Evolutionary conservation across 1,140 invertebrate species (phyloP), one percentile per base, ranked within the genome.

Genomic region (Drosophila orena): DNA sequence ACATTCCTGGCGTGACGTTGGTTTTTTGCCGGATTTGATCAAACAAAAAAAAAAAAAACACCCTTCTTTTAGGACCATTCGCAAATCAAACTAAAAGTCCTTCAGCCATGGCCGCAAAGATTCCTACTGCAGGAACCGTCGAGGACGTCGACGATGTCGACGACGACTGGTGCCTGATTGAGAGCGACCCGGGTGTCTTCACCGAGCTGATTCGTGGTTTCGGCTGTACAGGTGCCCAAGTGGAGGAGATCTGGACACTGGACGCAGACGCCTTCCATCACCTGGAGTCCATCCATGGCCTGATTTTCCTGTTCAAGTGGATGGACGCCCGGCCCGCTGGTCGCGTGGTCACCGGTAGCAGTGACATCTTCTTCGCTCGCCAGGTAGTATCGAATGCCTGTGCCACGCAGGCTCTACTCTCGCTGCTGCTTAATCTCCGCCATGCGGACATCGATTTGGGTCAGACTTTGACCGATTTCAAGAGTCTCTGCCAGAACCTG

Each of bases 301-400:
- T 99, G 15, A 99, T 99, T 92, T 99, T 99, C 90, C 92, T 99
- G 53, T 99, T 99, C 92, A 99, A 99, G 94, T 99, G 97, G 97
- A 95, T 97, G 17, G 96, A 97, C 90, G 96, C 98, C 85, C 96
- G 98, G 91, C 95, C 97, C 4, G 93, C 95, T 24, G 98, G 97
- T 11, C 95, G 95, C 38, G 92, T 99, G 66, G 97, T 99, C 14
- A 50, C 11, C 0, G 14, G 46, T 95, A 76, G 98, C 84, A 95
- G 92, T 79, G 96, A 98, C 90, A 98, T 99, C 72, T 99, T 98
- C 93, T 99, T 99, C 95, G 98, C 99, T 2, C 98, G 98, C 94
- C 99, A 99, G 95, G 97, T 99, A 8, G 99, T 99, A 79, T 98
- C 98, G 84, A 99, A 99, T 95, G 98, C 99, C 1, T 99, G 99